Conservation (phyloP, 2,797 vertebrate species). For the Melanotaenia boesemani region DNA sequence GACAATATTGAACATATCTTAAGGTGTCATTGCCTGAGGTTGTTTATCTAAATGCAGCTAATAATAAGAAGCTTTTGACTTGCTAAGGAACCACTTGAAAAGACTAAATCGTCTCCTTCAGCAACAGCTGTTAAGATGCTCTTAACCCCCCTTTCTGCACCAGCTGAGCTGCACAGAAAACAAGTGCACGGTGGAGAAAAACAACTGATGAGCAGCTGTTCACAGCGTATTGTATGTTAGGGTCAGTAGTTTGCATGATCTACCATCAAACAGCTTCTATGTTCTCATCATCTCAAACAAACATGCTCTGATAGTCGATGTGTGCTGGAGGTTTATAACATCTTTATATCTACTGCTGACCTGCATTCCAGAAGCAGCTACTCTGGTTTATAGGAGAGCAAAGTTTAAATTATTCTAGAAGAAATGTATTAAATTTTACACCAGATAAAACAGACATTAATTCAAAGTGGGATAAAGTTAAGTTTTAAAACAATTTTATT, state of each 20-base stretch:
- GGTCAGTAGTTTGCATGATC: constrained; percentile 14
- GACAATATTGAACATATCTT: not conserved
- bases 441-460: not conserved
- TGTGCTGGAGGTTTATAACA: not conserved
- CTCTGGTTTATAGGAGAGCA: not conserved
- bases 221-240: constrained; percentile 16
- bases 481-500: not conserved
- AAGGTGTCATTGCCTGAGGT: not conserved
- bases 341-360: not conserved
- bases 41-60: constrained; percentile 3
- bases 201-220: constrained; percentile 37
- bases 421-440: not conserved
- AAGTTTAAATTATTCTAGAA: not conserved
- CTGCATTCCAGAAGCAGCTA: constrained; percentile 10
- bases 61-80: not conserved
- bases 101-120: constrained; percentile 28
- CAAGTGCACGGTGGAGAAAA: constrained; percentile 28
- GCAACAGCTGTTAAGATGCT: constrained; percentile 21
- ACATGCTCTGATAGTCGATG: not conserved
- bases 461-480: not conserved
- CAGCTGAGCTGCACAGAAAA: constrained; percentile 33
- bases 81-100: constrained; percentile 21
- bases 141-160: constrained; percentile 12
- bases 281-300: constrained; percentile 9
- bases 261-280: constrained; percentile 20